Conservation (phyloP, 2,113 vertebrate species). For the Murina feae region DNA sequence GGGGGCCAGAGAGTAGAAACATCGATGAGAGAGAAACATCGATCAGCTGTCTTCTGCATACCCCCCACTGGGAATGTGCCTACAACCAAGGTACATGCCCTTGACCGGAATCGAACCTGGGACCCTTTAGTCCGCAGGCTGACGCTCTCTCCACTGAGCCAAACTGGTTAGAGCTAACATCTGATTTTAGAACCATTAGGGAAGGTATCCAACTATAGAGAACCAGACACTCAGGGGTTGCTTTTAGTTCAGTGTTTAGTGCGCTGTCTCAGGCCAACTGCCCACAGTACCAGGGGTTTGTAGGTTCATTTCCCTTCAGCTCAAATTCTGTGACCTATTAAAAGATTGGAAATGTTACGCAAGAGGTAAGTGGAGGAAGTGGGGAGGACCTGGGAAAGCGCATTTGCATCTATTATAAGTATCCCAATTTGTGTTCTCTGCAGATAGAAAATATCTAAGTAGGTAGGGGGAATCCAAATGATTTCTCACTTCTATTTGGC, state of each 20-base stretch:
- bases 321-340: neutral
- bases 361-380: neutral
- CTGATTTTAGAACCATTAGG: neutral
- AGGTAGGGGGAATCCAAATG: neutral
- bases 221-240: neutral
- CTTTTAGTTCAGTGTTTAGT: neutral
- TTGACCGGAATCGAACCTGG: too few species aligned
- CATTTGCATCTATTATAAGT: neutral
- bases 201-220: neutral
- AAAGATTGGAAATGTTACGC: neutral
- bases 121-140: too few species aligned
- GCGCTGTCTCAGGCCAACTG: neutral
- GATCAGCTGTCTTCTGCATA: too few species aligned
- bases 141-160: too few species aligned
- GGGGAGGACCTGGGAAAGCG: neutral
- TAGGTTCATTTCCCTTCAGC: neutral
- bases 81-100: too few species aligned
- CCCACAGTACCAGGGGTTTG: neutral
- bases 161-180: too few species aligned
- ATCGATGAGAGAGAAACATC: too few species aligned
- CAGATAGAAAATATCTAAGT: neutral
- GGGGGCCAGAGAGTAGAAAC: too few species aligned
- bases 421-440: neutral
- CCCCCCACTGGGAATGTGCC: too few species aligned
- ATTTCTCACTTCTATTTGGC: neutral